These are phyloP conservation scores for Notoglanidium macrostoma DNA, from an alignment of 2,797 vertebrate genomes.

Conservation along the genomic window DNA sequence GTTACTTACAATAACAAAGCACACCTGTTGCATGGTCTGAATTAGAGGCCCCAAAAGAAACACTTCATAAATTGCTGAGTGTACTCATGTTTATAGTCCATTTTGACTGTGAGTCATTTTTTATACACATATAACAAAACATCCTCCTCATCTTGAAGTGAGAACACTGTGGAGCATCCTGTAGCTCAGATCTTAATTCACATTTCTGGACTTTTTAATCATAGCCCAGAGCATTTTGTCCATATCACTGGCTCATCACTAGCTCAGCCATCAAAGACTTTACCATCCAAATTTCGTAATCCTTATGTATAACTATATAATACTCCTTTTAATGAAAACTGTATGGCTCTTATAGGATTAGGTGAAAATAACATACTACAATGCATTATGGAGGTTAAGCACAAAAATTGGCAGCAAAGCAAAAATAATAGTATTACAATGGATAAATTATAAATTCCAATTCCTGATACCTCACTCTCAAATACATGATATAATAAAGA, in stretches of 20 bases:
- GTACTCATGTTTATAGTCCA: conserved; percentile 61
- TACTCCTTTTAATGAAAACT: neutral
- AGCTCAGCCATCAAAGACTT: neutral
- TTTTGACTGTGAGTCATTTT: conserved; percentile 51
- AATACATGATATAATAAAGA: neutral
- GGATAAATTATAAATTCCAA: neutral
- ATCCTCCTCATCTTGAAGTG: conserved; percentile 67
- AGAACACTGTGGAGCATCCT: conserved; percentile 32
- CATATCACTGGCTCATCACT: neutral
- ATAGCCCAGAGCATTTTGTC: neutral
- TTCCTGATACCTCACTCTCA: neutral
- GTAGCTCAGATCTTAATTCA: conserved; percentile 19
- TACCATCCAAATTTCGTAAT: neutral
- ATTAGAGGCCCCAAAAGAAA: conserved; percentile 58
- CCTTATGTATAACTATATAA: neutral
- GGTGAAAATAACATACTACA: neutral
- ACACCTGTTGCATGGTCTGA: conserved; percentile 63
- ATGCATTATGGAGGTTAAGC: neutral
- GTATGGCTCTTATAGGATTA: neutral
- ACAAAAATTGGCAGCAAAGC: neutral
- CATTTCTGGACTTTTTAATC: neutral
- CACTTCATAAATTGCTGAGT: conserved; percentile 60
- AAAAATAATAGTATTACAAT: neutral
- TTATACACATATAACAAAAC: conserved; percentile 58
- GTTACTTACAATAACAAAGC: conserved; percentile 60